Evolutionary conservation across 2,113 vertebrate species (phyloP).

Genomic region (Serilophus lunatus): DNA sequence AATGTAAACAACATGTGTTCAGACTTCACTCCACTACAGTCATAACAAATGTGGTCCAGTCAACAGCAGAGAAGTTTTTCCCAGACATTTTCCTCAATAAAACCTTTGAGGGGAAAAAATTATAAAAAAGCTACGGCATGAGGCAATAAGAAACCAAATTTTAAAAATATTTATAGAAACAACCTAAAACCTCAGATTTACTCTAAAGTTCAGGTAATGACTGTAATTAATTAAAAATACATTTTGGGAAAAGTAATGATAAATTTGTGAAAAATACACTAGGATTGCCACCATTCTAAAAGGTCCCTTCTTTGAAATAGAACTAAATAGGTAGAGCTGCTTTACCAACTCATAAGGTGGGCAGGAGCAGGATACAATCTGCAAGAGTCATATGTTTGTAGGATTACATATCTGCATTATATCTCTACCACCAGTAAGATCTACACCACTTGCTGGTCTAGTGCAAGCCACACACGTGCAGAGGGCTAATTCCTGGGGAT

Average conservation of each 20-base stretch:
- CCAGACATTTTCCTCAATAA: background rate
- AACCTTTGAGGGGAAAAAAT: background rate
- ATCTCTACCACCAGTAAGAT: background rate
- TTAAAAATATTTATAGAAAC: background rate
- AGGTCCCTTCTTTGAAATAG: background rate
- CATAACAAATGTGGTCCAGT: background rate
- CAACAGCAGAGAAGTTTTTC: background rate
- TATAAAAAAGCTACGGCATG: no score
- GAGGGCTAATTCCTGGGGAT: background rate
- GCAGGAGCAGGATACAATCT: background rate
- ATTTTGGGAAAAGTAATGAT: background rate
- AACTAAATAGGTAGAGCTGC: background rate
- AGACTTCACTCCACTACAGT: background rate
- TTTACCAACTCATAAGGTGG: background rate
- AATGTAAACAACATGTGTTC: background rate
- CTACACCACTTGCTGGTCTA: background rate
- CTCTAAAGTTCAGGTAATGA: background rate
- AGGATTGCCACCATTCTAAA: background rate
- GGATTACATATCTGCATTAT: background rate
- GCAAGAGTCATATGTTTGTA: background rate
- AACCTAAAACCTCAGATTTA: background rate
- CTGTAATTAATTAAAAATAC: background rate
- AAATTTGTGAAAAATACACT: background rate
- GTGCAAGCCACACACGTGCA: fast-evolving
- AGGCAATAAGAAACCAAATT: background rate